Base-by-base conservation (phyloP, 1,140 invertebrate genomes). In the Cydia pomonella region DNA sequence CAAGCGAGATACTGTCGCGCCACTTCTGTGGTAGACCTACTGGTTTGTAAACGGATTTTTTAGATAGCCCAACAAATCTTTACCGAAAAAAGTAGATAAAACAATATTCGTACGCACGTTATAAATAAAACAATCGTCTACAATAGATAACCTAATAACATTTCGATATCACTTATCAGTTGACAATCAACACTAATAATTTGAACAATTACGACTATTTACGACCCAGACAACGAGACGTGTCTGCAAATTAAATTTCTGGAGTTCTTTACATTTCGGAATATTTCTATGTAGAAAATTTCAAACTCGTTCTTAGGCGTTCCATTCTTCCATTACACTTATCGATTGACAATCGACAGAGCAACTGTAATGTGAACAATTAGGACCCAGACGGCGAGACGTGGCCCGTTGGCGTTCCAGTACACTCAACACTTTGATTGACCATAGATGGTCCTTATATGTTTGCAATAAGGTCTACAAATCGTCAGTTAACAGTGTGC, bases 131-230 rank as follows among this genome's bases (percentile, higher is more conserved):
- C 47, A 59, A 21, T 21, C 53, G 53, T 59, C 53, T 59, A 21
- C 53, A 1, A 23, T 59, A 18, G 53, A 53, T 53, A 53, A 53
- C 50, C 50, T 53, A 53, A 53, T 53, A 53, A 53, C 18, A 59
- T n/a, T 18, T 21, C 1, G 7, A 59, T 23, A 23, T 59, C 53
- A 59, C n/a, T 59, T 21, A 59, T 59, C 53, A 9, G 53, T 21
- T 7, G 10, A 21, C 18, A 59, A 59, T 41, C 38, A 16, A 50
- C 47, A 6, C n/a, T 50, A 50, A n/a, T 50, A 50, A n/a, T 50
- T 0, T 18, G n/a, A 13, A 41, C n/a, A 50, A 50, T 50, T 50
- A 10, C 13, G 2, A 4, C 16, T n/a, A 50, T 4, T 10, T 50
- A 50, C n/a, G n/a, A n/a, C n/a, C 13, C 5, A 50, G 16, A 41